phyloP scores from a whole-genome alignment of 2,888 invertebrate genomes.

The Cistogaster globosa region DNA sequence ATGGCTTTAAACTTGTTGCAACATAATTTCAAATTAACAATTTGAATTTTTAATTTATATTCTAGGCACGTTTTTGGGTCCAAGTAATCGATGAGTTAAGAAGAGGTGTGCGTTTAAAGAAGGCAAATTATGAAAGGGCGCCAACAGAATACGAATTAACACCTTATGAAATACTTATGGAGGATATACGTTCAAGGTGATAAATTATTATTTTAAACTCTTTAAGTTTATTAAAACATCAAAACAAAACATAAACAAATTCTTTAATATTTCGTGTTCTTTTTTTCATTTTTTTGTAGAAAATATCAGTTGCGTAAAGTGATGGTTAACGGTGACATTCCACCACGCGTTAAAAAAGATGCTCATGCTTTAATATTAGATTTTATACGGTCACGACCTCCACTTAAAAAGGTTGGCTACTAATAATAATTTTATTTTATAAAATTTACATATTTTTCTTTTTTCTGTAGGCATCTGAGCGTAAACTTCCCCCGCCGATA shows the following conservation, averaged over 20 bases:
- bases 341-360: slow-evolving; percentile 94
- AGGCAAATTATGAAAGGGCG: slow-evolving; percentile 89
- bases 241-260: background rate
- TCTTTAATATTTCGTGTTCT: background rate
- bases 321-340: slow-evolving; percentile 91
- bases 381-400: slow-evolving; percentile 97
- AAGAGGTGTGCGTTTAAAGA: slow-evolving; percentile 96
- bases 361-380: slow-evolving; percentile 97
- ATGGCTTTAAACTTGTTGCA: background rate
- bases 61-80: slow-evolving; percentile 96
- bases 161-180: slow-evolving; percentile 98
- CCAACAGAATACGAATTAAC: slow-evolving; percentile 96
- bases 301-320: slow-evolving; percentile 94
- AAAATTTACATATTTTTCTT: slow-evolving; percentile 12
- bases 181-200: slow-evolving; percentile 93
- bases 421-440: background rate
- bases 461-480: slow-evolving; percentile 87
- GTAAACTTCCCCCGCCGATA: slow-evolving; percentile 91
- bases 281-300: slow-evolving; percentile 73
- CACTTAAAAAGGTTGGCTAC: slow-evolving; percentile 91
- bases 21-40: slow-evolving; percentile 12
- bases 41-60: slow-evolving; percentile 39
- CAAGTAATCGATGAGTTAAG: slow-evolving; percentile 96
- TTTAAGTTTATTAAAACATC: background rate
- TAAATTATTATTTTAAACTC: background rate